Evolutionary conservation across 2,113 vertebrate genomes (phyloP).

Genomic region (Nyctereutes procyonoides): DNA sequence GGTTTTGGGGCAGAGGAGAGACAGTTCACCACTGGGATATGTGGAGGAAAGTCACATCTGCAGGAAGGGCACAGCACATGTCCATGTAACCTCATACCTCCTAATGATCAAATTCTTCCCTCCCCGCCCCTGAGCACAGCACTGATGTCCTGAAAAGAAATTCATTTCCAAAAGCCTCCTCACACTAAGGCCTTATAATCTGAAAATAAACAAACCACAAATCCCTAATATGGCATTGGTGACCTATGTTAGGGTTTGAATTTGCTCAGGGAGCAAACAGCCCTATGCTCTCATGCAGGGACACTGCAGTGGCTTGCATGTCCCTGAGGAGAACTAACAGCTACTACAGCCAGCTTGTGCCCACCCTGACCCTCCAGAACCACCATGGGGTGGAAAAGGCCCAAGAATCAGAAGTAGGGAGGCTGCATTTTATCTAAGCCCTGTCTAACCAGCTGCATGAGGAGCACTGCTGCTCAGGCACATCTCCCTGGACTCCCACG

Average conservation of each 20-base stretch:
- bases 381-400: background rate
- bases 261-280: background rate
- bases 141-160: background rate
- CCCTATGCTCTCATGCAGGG: fast-evolving
- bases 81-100: background rate
- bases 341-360: background rate
- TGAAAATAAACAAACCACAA: conserved; percentile 44
- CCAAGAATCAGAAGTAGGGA: background rate
- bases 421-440: background rate
- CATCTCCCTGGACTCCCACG: background rate
- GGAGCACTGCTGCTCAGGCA: background rate
- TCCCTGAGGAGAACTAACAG: background rate
- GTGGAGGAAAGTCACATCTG: background rate
- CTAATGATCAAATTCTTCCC: background rate
- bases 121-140: background rate
- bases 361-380: background rate
- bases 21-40: background rate
- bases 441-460: background rate
- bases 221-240: background rate
- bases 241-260: background rate
- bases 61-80: no score
- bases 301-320: fast-evolving
- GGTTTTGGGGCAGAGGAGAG: background rate
- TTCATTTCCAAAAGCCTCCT: background rate
- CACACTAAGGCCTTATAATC: background rate